Conservation (phyloP, 2,113 vertebrate genomes). For the Phocoena phocoena region DNA sequence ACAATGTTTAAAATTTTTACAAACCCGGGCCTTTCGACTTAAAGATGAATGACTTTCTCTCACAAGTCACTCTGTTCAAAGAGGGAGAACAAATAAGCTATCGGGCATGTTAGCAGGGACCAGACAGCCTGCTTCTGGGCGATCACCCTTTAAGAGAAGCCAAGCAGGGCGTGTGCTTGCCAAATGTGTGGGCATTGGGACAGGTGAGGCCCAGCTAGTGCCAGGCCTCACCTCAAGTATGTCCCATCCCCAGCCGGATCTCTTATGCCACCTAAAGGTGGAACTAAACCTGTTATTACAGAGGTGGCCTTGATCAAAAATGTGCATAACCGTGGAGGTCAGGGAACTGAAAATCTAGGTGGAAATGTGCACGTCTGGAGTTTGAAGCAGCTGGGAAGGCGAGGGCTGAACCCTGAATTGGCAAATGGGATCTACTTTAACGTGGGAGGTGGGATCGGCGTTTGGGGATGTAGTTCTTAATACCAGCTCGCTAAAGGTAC, state of each 20-base stretch:
- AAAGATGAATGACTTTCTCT: not conserved
- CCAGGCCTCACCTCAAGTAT: not conserved
- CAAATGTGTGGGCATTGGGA: accelerated
- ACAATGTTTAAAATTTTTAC: not conserved
- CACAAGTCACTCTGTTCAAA: not conserved
- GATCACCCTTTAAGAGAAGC: not conserved
- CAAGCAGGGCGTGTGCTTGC: too few species aligned
- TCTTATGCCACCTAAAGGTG: not conserved
- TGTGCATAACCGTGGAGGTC: too few species aligned
- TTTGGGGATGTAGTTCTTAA: not conserved
- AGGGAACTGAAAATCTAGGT: not conserved
- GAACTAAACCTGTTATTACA: not conserved
- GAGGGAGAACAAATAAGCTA: not conserved
- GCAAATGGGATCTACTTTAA: not conserved
- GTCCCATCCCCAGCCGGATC: not conserved
- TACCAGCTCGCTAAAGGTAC: not conserved
- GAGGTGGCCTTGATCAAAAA: not conserved
- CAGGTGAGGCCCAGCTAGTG: accelerated
- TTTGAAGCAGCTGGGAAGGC: not conserved
- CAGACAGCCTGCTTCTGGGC: not conserved
- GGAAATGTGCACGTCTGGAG: not conserved
- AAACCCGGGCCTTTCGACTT: not conserved
- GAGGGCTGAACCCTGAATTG: not conserved
- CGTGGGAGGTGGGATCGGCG: not conserved
- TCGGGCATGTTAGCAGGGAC: not conserved